phyloP scores from a whole-genome alignment of 2,888 invertebrate species.

The Mimumesa dahlbomi region DNA sequence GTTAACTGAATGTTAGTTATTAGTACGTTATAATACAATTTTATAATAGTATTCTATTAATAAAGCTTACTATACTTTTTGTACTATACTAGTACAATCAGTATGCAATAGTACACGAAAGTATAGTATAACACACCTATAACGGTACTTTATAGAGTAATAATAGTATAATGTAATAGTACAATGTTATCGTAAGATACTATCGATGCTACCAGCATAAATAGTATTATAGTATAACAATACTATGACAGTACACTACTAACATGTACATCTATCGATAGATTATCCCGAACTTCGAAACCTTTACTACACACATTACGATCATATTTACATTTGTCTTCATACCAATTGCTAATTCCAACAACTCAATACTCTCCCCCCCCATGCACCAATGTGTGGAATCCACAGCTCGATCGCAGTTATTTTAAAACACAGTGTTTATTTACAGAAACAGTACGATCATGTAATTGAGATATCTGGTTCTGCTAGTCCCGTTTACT shows the following conservation, averaged over 20 bases:
- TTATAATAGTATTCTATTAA: not conserved
- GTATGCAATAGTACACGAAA: not conserved
- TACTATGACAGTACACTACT: slow-evolving; percentile 7
- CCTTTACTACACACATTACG: not conserved
- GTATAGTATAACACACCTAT: not conserved
- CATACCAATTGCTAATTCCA: slow-evolving; percentile 6
- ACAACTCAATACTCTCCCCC: slow-evolving; percentile 29
- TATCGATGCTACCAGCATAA: not conserved
- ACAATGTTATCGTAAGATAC: slow-evolving; percentile 12
- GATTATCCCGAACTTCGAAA: not conserved
- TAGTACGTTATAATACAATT: not conserved
- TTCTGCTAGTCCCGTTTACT: slow-evolving; percentile 70
- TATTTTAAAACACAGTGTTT: slow-evolving; percentile 42
- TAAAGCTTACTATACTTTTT: not conserved
- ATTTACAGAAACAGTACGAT: slow-evolving; percentile 77
- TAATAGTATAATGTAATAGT: no score
- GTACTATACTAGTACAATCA: not conserved
- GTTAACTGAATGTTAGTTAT: not conserved
- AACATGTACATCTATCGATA: not conserved
- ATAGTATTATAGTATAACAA: slow-evolving; percentile 20
- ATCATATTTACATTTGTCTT: not conserved
- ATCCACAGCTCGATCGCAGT: slow-evolving; percentile 50
- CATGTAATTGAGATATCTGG: slow-evolving; percentile 77
- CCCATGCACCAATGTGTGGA: slow-evolving; percentile 14
- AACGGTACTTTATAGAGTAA: not conserved